Base-by-base conservation (phyloP, 2,113 vertebrate genomes). In the Rutilus rutilus region DNA sequence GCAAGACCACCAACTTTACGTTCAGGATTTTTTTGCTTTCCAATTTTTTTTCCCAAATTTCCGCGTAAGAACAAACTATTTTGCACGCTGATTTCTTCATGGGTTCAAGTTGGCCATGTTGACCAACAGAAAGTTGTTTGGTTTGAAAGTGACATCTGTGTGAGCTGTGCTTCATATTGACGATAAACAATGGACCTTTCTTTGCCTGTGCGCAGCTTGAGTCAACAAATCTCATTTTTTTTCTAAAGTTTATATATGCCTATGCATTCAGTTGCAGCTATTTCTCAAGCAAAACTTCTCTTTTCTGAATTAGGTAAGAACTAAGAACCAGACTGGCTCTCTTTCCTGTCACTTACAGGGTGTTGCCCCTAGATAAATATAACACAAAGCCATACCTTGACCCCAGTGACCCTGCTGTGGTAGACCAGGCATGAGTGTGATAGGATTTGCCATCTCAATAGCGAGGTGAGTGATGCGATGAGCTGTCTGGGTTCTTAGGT, bases 381-480 rank as follows among this genome's bases (percentile, higher is more conserved):
- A 59, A 88, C 88, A 93, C 86, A 91, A 91, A 90, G 87, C 86
- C 59, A n/a, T 25, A 50, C 15, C 74, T 74, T 85, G 86, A 91
- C 85, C 91, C 83, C 83, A 36, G 19, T 80, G 87, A 92, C 88
- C 89, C 54, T 10, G 60, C 83, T 82, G 76, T 73, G 23, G 42
- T 82, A 83, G 10, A 57, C 17, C 23, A 65, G 71, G 11, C 59
- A 57, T 39, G 42, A 82, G 42, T 39, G 33, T 42, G 27, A 64
- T 57, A 30, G 57, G 17, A 62, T 82, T 60, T 86, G 57, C 15
- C n/a, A 25, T 82, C 15, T 77, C 45, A 83, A 19, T 83, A 52
- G 73, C 15, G 33, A 83, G 60, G 73, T 86, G 21, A 77, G 17
- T 84, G 82, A 64, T 74, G 76, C 54, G 78, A 47, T 23, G 75